These are phyloP conservation scores for Dasyornis broadbenti DNA, from an alignment of 2,113 vertebrate genomes.

Conservation along the genomic window DNA sequence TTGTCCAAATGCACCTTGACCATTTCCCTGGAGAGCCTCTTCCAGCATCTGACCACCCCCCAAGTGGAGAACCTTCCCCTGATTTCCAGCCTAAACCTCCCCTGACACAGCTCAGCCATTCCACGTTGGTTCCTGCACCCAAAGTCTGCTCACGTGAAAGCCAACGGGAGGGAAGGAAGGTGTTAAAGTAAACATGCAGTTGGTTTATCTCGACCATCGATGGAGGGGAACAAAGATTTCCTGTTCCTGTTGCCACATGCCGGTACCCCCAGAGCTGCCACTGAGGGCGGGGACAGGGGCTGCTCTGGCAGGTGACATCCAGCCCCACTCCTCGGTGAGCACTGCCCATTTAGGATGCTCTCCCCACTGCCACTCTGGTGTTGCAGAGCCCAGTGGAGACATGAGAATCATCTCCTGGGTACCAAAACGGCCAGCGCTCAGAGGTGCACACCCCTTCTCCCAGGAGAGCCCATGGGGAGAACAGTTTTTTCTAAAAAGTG, in stretches of 20 bases:
- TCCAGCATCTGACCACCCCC: neutral
- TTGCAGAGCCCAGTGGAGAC: accelerated
- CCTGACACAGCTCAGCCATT: neutral
- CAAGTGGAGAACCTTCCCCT: neutral
- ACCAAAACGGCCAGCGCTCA: accelerated
- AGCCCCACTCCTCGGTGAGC: accelerated
- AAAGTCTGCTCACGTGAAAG: neutral
- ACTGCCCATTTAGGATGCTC: neutral
- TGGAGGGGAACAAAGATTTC: neutral
- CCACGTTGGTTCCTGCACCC: neutral
- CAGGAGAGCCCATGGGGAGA: accelerated
- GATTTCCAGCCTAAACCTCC: accelerated
- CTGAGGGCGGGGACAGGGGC: neutral
- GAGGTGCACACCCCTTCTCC: neutral
- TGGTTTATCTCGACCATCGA: neutral
- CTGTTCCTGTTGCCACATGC: accelerated
- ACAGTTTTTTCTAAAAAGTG: accelerated
- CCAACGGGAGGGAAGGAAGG: neutral
- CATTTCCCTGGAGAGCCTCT: neutral
- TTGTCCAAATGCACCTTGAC: neutral
- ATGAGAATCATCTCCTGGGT: accelerated
- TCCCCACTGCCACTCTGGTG: neutral
- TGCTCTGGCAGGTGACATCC: neutral
- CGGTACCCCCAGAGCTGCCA: accelerated
- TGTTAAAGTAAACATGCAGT: neutral